Percentiles rank a stretch among this genome's conserved stretches.
phyloP scores from a whole-genome alignment of 2,113 vertebrate genomes.

The Poecilia latipinna region DNA sequence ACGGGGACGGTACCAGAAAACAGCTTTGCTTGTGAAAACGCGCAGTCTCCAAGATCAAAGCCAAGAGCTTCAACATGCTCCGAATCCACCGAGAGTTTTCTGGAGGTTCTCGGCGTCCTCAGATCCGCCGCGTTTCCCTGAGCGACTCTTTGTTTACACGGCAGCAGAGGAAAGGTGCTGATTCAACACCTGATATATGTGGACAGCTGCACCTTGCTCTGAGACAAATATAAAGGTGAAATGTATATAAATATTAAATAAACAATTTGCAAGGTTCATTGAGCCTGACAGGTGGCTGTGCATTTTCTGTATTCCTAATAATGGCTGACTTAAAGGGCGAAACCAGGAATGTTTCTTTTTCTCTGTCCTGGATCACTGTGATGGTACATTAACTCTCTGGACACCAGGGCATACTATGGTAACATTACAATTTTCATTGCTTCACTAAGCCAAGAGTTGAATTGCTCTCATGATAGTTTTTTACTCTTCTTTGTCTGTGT shows the following conservation, averaged over 20 bases:
- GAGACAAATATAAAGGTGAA: not conserved
- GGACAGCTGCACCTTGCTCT: conserved; percentile 14
- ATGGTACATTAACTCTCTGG: conserved; percentile 1
- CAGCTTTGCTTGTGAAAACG: conserved; percentile 55
- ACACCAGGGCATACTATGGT: not conserved
- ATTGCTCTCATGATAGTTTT: not conserved
- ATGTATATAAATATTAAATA: not conserved
- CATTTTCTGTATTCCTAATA: not conserved
- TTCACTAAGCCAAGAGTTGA: not conserved
- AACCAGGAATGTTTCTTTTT: not conserved
- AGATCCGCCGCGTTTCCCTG: conserved; percentile 45
- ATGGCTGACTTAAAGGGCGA: not conserved
- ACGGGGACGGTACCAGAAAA: conserved; percentile 56
- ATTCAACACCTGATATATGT: conserved; percentile 38
- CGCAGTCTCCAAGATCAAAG: conserved; percentile 67
- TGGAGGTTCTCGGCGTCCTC: conserved; percentile 62
- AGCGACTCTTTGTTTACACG: conserved; percentile 5
- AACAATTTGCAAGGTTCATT: not conserved
- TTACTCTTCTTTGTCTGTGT: not conserved
- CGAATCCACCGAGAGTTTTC: conserved; percentile 58
- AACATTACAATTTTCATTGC: not conserved
- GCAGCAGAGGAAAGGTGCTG: conserved; percentile 11
- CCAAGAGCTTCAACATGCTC: conserved; percentile 66
- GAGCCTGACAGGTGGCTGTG: not conserved
- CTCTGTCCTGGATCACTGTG: not conserved